Percentiles rank a stretch among this genome's conserved stretches.
phyloP scores from a whole-genome alignment of 2,888 invertebrate species.

The Agrochola circellaris region DNA sequence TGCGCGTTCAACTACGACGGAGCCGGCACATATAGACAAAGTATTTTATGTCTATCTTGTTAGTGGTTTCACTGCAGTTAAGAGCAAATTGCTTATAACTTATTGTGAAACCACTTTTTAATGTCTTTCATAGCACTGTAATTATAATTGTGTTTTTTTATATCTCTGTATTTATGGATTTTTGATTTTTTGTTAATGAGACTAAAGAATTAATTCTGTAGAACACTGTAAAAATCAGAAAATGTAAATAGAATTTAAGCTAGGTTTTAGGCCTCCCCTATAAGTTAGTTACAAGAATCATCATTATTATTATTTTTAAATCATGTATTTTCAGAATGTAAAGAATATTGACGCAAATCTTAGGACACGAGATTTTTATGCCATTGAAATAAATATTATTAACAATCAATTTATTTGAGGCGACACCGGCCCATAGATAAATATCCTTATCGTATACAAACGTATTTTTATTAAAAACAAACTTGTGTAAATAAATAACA shows the following conservation, averaged over 20 bases:
- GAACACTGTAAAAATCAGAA: conserved; percentile 1
- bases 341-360: not conserved
- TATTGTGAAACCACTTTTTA: conserved; percentile 56
- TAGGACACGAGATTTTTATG: not conserved
- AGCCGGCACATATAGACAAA: conserved; percentile 69
- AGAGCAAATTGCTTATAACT: conserved; percentile 56
- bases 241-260: not conserved
- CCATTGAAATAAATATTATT: not conserved
- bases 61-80: conserved; percentile 61
- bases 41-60: conserved; percentile 62
- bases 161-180: not conserved
- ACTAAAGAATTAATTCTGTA: not conserved
- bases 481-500: not conserved
- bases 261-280: not conserved
- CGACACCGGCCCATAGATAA: not conserved
- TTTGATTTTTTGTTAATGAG: not conserved
- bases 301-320: not conserved
- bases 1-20: conserved; percentile 62
- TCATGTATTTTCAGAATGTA: not conserved
- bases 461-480: not conserved
- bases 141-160: conserved; percentile 17
- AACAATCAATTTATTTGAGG: not conserved
- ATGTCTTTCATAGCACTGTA: conserved; percentile 36
- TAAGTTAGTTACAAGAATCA: not conserved
- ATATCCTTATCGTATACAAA: not conserved